Evolutionary conservation across 2,113 vertebrate species (phyloP).

Genomic region (Grammomys surdaster): DNA sequence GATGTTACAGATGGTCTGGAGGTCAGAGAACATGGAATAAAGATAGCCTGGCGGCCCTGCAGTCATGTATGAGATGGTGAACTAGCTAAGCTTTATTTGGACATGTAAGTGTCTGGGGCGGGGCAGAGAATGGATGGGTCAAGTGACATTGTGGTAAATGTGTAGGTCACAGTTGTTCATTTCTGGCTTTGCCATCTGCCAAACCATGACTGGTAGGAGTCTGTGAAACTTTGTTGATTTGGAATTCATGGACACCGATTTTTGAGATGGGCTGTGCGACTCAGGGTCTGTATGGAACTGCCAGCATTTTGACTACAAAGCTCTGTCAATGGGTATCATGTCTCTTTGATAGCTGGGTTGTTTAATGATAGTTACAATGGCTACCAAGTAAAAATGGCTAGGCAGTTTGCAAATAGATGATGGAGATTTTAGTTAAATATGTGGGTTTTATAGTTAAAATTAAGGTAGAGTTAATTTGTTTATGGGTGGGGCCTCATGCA

Average conservation of each 20-base stretch:
- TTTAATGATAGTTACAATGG: neutral
- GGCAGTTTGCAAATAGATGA: neutral
- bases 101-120: neutral
- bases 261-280: neutral
- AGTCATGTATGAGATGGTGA: neutral
- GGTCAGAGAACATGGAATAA: neutral
- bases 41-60: accelerated
- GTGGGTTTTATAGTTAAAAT: neutral
- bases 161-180: neutral
- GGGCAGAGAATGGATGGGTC: neutral
- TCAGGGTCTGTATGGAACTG: neutral
- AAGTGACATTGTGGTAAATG: neutral
- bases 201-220: neutral
- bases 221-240: neutral
- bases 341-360: neutral
- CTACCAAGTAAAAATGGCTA: neutral
- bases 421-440: neutral
- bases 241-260: neutral
- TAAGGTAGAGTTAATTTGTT: neutral
- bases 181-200: neutral
- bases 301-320: neutral
- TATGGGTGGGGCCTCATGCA: neutral
- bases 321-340: neutral
- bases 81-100: neutral
- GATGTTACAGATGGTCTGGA: neutral